Base-by-base conservation (phyloP, 1,140 invertebrate genomes). In the Magallana ariakensis region DNA sequence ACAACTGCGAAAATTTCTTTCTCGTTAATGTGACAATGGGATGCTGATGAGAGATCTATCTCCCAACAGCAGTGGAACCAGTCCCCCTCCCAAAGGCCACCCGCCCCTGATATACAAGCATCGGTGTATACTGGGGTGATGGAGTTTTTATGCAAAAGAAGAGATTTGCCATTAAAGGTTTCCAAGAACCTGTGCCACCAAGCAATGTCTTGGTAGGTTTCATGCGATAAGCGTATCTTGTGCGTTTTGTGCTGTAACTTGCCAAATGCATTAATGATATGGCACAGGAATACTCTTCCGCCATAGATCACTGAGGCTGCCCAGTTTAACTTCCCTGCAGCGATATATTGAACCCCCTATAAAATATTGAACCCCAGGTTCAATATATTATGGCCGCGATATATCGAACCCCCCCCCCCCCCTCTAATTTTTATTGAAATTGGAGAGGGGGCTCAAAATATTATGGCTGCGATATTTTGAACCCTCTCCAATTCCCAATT, bases 151-250 rank as follows among this genome's bases (percentile, higher is more conserved):
- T 80, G 80, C 9, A 86, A 10, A 1, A 84, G 75, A 54, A 80
- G 15, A 6, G 85, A 86, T 9, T 75, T 86, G 2, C 85, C 88
- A 84, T 89, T 89, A 58, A 88, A 86, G 16, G 80, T 58, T 19
- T 60, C 7, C 70, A 86, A 62, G 58, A 83, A 88, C 8, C 80
- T 10, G 13, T 70, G 6, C 87, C 87, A 88, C 84, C 87, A 88
- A 22, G 60, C 33, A 46, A 88, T 88, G 19, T 88, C 87, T 2
- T 8, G 9, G 19, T 53, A 53, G 1, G 60, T 46, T 8, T 87
- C 84, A 1, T 54, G 15, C 7, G 2, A 4, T 22, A 80, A 22
- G 6, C 57, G 80, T 16, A 80, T 66, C 80, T 85, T 85, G 26
- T 87, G 86, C 16, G 19, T 26, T 56, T 75, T 26, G 7, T 84